These are phyloP conservation scores for Dryococelus australis DNA, from an alignment of 2,888 invertebrate species.

Conservation along the genomic window DNA sequence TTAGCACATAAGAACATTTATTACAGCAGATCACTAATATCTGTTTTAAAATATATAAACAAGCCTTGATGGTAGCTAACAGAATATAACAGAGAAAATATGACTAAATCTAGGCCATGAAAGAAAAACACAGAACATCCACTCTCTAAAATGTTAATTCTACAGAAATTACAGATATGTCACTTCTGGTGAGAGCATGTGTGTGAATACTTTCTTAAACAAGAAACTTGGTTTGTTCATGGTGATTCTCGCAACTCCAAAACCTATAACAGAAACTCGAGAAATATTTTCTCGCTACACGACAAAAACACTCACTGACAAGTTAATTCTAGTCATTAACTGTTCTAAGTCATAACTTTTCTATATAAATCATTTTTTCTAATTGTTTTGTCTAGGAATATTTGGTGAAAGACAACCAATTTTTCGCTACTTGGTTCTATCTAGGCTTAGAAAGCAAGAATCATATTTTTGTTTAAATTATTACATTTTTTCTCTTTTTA, in stretches of 20 bases:
- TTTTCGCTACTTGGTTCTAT: neutral
- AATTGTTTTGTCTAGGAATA: too few species aligned
- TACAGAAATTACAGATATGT: conserved; percentile 41
- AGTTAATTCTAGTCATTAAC: neutral
- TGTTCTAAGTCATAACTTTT: neutral
- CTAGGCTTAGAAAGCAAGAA: conserved; percentile 6
- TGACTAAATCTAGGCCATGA: neutral
- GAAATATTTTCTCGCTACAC: neutral
- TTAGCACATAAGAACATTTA: neutral
- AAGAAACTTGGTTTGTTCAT: neutral
- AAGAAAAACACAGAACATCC: neutral
- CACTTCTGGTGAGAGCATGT: conserved; percentile 42
- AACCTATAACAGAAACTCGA: neutral
- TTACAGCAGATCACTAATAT: neutral
- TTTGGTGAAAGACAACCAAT: neutral
- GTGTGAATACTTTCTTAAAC: conserved; percentile 22
- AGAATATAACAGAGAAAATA: neutral
- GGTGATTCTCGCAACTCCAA: neutral
- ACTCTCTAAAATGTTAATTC: neutral
- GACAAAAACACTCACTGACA: neutral
- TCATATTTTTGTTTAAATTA: neutral
- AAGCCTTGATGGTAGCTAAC: neutral
- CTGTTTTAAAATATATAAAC: neutral
- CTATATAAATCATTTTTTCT: too few species aligned
- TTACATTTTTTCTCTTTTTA: neutral